A percentile compares a stretch with the other conserved stretches of the same genome.
Conservation (phyloP, 2,797 vertebrate genomes). For the Rhynchonycteris naso region DNA sequence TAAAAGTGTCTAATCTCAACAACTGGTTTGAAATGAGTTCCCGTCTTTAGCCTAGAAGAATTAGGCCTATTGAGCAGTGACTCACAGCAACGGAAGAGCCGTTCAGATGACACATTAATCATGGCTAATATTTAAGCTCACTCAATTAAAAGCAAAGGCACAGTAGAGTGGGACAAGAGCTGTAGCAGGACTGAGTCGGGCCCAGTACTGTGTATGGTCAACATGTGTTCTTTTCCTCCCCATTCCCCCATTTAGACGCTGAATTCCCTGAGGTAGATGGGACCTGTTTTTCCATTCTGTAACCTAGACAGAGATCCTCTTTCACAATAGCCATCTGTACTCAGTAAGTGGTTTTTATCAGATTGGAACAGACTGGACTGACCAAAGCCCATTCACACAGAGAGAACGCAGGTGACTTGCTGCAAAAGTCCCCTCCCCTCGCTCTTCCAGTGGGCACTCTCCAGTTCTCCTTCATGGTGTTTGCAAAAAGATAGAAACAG, state of each 20-base stretch:
- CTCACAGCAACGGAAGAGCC: not conserved
- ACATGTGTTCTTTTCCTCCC: not conserved
- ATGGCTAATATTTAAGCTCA: not conserved
- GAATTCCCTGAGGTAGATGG: not conserved
- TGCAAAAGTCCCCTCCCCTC: not conserved
- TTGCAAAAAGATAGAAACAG: not conserved
- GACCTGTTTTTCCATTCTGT: not conserved
- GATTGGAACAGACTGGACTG: not conserved
- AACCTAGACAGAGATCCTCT: not conserved
- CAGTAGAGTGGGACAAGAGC: not conserved
- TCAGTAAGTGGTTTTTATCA: not conserved
- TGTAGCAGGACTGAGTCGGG: not conserved
- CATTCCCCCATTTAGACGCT: not conserved
- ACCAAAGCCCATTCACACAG: not conserved
- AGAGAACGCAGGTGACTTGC: fast-evolving
- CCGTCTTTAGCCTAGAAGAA: not conserved
- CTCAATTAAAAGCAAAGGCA: not conserved
- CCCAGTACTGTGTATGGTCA: not conserved
- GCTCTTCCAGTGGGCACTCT: no score
- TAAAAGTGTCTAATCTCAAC: not conserved
- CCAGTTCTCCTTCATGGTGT: not conserved
- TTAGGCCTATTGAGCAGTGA: not conserved
- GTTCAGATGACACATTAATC: not conserved
- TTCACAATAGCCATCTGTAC: not conserved
- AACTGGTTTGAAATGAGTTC: not conserved